phyloP scores from a whole-genome alignment of 2,888 invertebrate genomes.

The Allophyes oxyacanthae region DNA sequence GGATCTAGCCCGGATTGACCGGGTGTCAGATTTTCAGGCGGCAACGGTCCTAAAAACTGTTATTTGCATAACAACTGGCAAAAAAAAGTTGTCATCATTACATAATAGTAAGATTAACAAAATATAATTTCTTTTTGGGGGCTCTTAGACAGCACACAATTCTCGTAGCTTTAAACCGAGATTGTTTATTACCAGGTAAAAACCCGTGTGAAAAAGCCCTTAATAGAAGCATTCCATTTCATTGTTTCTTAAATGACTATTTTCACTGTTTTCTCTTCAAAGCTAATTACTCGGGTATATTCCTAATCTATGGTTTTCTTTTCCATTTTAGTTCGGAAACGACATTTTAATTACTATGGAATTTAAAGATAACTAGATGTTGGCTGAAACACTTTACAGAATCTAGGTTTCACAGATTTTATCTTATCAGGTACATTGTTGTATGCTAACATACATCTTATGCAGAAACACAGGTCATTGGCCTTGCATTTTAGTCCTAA shows the following conservation, averaged over 20 bases:
- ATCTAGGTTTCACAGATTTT: constrained; percentile 21
- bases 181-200: too few relatives aligned
- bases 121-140: too few relatives aligned
- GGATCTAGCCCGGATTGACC: too few relatives aligned
- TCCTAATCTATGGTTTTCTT: background rate
- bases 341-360: constrained; percentile 23
- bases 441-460: constrained; percentile 15
- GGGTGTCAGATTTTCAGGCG: too few relatives aligned
- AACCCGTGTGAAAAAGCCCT: background rate
- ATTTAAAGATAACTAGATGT: background rate
- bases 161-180: too few relatives aligned
- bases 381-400: constrained; percentile 5
- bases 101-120: too few relatives aligned
- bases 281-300: background rate
- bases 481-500: constrained; percentile 23
- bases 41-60: too few relatives aligned
- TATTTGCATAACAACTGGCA: too few relatives aligned
- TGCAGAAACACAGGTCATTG: constrained; percentile 30
- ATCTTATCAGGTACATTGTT: constrained; percentile 32
- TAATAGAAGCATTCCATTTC: background rate
- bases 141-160: too few relatives aligned
- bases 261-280: constrained; percentile 1
- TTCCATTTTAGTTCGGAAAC: constrained; percentile 5
- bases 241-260: background rate
- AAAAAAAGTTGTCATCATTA: too few relatives aligned